Base-by-base conservation (phyloP, 2,888 invertebrate species). In the Lomographa bimaculata region DNA sequence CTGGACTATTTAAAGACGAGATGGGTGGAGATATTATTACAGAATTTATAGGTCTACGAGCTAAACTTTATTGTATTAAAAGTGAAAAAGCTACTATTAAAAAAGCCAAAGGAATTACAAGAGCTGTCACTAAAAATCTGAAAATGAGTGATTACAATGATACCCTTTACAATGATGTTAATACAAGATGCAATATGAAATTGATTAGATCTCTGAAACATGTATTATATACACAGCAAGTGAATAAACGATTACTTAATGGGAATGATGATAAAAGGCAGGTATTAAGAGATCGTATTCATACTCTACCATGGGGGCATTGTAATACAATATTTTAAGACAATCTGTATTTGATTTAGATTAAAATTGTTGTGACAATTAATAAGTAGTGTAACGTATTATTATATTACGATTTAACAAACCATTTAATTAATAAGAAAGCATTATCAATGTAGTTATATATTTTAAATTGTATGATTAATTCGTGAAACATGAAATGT, bases 51-150 rank as follows among this genome's bases (percentile, higher is more conserved):
- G 43, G 43, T 1, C 18, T 45, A 10, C 29, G 45, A 14, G 34
- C 45, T 14, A 45, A 46, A 34, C 29, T 44, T 5, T 38, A 41
- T 14, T 46, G 33, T 29, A 25, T 46, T n/a, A 12, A 24, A 11
- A 24, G 11, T n/a, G 12, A 6, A 11, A 24, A 10, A 10, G 4
- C n/a, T 11, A n/a, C 3, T 11, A 24, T 6, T 24, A 10, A 24
- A 24, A 24, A 24, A 24, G 24, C 24, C 3, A 21, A 21, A 6
- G 11, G 12, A 11, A n/a, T 11, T 6, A 24, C 10, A 5, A 24
- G 11, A 24, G 7, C 8, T 9, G 21, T 21, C 8, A 21, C 21
- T 5, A 21, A 21, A 9, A 3, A 21, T 8, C 6, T 21, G 4
- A 8, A 21, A 7, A 21, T 21, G 21, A 1, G 2, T 0, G 9